Conservation (phyloP, 2,797 vertebrate species). For the Pseudochirops corinnae region DNA sequence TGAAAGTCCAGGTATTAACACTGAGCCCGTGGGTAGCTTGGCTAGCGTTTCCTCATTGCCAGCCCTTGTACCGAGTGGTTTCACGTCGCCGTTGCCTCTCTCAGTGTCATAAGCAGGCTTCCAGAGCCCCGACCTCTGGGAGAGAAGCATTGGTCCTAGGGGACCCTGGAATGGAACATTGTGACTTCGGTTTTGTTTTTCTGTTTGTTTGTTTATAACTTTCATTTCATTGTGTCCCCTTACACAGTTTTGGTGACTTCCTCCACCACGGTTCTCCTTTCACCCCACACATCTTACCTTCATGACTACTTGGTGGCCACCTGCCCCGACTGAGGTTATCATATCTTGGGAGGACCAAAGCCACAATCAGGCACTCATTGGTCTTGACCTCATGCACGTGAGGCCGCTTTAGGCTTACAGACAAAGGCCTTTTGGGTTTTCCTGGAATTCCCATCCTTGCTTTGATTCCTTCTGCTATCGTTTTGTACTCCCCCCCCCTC, state of each 20-base stretch:
- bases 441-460: not conserved
- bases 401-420: not conserved
- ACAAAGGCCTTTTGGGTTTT: not conserved
- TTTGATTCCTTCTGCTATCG: slow-evolving; percentile 12
- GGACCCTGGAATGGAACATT: not conserved
- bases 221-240: fast-evolving
- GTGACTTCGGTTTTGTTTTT: not conserved
- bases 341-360: not conserved
- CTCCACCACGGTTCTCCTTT: not conserved
- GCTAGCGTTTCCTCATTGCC: not conserved
- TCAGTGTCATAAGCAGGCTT: not conserved
- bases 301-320: not conserved
- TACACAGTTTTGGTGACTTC: fast-evolving
- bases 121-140: not conserved
- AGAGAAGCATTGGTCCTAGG: not conserved
- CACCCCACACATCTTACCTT: not conserved
- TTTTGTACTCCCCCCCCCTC: not conserved
- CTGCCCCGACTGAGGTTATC: not conserved
- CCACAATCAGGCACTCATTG: not conserved
- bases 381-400: not conserved
- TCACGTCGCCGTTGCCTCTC: not conserved
- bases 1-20: not conserved
- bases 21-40: fast-evolving
- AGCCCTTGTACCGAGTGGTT: not conserved
- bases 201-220: not conserved